These are phyloP conservation scores for Ceratosolen solmsi DNA, from an alignment of 1,140 invertebrate species.

Conservation along the genomic window DNA sequence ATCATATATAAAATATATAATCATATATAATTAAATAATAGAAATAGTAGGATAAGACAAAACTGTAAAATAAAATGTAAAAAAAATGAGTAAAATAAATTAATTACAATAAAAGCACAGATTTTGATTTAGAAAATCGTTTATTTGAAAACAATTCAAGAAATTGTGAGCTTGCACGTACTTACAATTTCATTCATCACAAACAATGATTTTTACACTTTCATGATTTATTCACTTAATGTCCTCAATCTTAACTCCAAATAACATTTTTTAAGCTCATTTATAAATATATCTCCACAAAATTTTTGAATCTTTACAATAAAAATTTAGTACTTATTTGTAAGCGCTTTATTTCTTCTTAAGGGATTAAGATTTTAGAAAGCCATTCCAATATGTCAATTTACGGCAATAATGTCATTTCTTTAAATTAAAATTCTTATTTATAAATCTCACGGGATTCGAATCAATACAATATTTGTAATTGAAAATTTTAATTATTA, in stretches of 20 bases:
- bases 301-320: constrained; percentile 27
- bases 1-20: too few relatives aligned
- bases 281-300: constrained; percentile 38
- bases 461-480: too few relatives aligned
- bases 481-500: too few relatives aligned
- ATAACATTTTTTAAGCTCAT: constrained; percentile 13
- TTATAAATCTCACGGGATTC: too few relatives aligned
- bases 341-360: background rate
- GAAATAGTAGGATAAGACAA: too few relatives aligned
- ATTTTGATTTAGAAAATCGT: constrained; percentile 38
- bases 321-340: constrained; percentile 15
- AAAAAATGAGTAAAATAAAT: background rate
- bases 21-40: too few relatives aligned
- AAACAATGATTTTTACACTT: constrained; percentile 30
- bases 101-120: background rate
- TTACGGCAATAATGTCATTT: too few relatives aligned
- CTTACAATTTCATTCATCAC: constrained; percentile 38
- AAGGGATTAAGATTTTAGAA: too few relatives aligned
- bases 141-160: constrained; percentile 47
- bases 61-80: too few relatives aligned
- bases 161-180: constrained; percentile 37
- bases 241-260: background rate
- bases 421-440: too few relatives aligned
- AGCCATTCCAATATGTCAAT: too few relatives aligned
- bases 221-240: constrained; percentile 8